Conservation (phyloP, 1,140 invertebrate species). For the Phymorhynchus buccinoides region DNA sequence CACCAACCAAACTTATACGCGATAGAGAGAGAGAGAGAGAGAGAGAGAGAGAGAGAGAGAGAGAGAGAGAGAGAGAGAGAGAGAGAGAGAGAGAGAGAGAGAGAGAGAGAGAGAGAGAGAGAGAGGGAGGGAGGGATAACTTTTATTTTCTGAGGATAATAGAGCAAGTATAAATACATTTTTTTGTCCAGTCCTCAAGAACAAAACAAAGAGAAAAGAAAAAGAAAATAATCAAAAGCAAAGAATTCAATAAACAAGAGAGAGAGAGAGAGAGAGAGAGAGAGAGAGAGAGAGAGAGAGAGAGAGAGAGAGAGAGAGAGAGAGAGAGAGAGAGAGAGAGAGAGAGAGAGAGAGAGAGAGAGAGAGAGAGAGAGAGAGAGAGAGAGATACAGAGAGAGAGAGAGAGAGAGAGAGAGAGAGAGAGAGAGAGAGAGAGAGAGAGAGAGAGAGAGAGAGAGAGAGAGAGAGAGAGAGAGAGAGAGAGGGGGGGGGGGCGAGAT, state of each 20-base stretch:
- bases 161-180: too few relatives aligned
- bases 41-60: background rate
- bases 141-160: too few relatives aligned
- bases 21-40: too few relatives aligned
- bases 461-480: background rate
- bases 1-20: too few relatives aligned
- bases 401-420: background rate
- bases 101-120: background rate
- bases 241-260: too few relatives aligned
- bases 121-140: background rate
- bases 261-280: background rate
- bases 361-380: background rate
- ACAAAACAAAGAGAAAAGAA: background rate
- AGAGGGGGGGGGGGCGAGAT: too few relatives aligned
- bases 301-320: background rate
- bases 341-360: constrained; percentile 5
- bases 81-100: background rate
- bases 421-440: constrained; percentile 26
- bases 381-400: background rate
- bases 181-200: background rate
- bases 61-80: constrained; percentile 22
- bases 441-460: constrained; percentile 24
- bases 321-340: background rate
- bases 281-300: background rate
- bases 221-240: too few relatives aligned